Base-by-base conservation (phyloP, 2,888 invertebrate genomes). In the Horisme vitalbata region DNA sequence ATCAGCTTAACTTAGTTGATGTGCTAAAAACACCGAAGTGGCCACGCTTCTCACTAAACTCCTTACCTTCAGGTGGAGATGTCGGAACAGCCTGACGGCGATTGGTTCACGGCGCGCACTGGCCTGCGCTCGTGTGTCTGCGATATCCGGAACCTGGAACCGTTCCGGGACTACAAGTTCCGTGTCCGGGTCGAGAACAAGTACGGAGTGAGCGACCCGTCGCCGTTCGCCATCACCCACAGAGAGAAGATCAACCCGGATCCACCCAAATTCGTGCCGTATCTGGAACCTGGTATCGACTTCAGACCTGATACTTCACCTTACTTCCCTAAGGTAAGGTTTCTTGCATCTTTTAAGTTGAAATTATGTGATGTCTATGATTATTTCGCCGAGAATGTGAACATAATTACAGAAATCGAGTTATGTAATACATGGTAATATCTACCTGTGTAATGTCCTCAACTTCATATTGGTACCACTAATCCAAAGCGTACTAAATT, bases 141-240 rank as follows among this genome's bases (percentile, higher is more conserved):
- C 80, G 97, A 97, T 72, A 94, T 98, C 47, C 92, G 95, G 55
- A 96, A 97, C 79, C 87, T 99, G 55, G 95, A 96, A 70, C 97
- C 99, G 1, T 96, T 96, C 90, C 92, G 95, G 55, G 98, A 99
- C 83, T 99, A 99, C 87, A 95, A 95, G 79, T 98, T 99, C 91
- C 92, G 99, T 49, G 93, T 99, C 24, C 92, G 98, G 23, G 99
- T 99, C 2, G 98, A 99, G 78, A 99, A 99, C 87, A 96, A 97
- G 77, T 97, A 95, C 77, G 99, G 99, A 28, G 93, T 98, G 57
- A 97, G 97, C 81, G 99, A 99, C 75, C 99, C 99, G 0, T 98
- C 98, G 44, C 98, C 98, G 0, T 95, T 94, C 71, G 96, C 96
- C 1, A 91, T 94, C 65, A 97, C 97, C 0, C 94, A 95, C 71